Evolutionary conservation across 2,113 vertebrate genomes (phyloP).

Genomic region (Eolophus roseicapilla): DNA sequence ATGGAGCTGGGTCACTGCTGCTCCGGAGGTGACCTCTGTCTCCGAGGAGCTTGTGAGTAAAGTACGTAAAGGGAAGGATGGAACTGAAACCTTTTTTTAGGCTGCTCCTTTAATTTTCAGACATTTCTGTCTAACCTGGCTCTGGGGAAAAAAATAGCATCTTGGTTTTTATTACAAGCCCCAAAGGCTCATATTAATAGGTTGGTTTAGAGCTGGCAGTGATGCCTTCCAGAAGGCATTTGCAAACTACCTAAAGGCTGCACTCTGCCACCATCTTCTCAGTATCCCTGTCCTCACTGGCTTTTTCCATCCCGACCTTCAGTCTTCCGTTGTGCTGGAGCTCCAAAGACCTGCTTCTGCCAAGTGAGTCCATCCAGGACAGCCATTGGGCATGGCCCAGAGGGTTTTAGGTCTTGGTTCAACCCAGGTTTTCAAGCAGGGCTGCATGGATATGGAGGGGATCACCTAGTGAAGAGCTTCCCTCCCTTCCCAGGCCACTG

Average conservation of each 20-base stretch:
- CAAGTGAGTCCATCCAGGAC: not conserved
- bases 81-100: constrained; percentile 4
- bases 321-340: not conserved
- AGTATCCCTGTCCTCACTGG: not conserved
- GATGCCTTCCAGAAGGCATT: not conserved
- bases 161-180: constrained; percentile 44
- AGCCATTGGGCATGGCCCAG: not conserved
- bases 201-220: constrained; percentile 37
- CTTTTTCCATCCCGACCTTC: not conserved
- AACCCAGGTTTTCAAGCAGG: not conserved
- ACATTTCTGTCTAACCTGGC: not conserved
- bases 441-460: not conserved
- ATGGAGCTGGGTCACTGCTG: not conserved
- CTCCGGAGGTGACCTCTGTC: not conserved
- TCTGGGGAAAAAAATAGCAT: not conserved
- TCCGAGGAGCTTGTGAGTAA: not conserved
- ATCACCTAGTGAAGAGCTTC: not conserved
- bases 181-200: constrained; percentile 41
- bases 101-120: constrained; percentile 63
- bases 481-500: not conserved
- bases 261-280: not conserved
- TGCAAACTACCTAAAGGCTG: not conserved
- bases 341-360: not conserved
- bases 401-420: not conserved
- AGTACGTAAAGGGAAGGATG: not conserved